Evolutionary conservation across 2,888 invertebrate species (phyloP), one percentile per base, ranked within the genome.

Genomic region (Apotomis betuletana): DNA sequence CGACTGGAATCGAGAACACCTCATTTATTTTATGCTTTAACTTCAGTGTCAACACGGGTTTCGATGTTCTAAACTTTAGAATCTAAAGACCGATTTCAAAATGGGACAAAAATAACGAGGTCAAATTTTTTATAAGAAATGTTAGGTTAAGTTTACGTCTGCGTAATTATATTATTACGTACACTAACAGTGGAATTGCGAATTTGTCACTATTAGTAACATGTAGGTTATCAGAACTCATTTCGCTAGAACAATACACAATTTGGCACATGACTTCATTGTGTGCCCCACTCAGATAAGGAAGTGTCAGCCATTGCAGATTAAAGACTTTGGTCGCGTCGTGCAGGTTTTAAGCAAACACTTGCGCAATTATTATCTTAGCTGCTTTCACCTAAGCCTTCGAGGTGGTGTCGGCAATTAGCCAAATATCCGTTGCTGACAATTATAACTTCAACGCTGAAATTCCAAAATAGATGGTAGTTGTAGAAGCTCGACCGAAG

Each of bases 221-320:
- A 67, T 49, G 6, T 52, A 49, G 13, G 67, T 58, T 58, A 67
- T 49, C 67, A 27, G 13, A 55, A 57, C 8, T 67, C 5, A 51
- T 59, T 69, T 54, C 5, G 79, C 78, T 76, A 73, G 77, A 82
- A 85, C 79, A 75, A 13, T 61, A n/a, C 49, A 49, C 15, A 81
- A 81, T 83, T 83, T 79, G 74, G 73, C 78, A 74, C 79, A 78
- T 88, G 87, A 87, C 84, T 85, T 87, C 87, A 87, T 83, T 85
- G 83, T 87, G 76, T 84, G 76, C 77, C 73, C 73, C 70, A 76
- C 79, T 62, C 74, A 74, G 81, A 82, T 83, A 80, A 82, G 79
- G 70, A 74, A 70, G 76, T 70, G 49, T 49, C 9, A 49, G 8
- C 9, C 49, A 58, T 36, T 60, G 55, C 44, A 70, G 59, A 75